Evolutionary conservation across 2,113 vertebrate species (phyloP).

Genomic region (Puffinus mauretanicus): DNA sequence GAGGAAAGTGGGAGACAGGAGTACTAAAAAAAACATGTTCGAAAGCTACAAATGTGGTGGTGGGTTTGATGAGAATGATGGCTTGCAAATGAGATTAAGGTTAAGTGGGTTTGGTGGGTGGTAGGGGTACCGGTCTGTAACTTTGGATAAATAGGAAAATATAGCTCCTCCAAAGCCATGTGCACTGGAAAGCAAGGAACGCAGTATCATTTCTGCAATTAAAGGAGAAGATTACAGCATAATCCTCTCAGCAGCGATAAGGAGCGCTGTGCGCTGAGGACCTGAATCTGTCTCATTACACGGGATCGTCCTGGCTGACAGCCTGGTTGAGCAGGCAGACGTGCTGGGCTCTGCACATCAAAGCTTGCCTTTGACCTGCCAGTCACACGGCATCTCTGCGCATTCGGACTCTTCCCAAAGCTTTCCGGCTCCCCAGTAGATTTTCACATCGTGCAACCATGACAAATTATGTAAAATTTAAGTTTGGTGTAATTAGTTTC

Average conservation of each 20-base stretch:
- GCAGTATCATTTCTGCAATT: background rate
- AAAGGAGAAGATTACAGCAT: conserved; percentile 10
- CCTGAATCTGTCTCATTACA: background rate
- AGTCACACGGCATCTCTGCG: background rate
- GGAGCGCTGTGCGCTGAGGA: background rate
- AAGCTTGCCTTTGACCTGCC: conserved; percentile 44
- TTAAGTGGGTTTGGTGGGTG: background rate
- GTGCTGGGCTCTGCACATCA: conserved; percentile 31
- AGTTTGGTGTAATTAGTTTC: background rate
- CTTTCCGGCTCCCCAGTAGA: background rate
- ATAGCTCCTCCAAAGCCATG: background rate
- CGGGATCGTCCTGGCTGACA: conserved; percentile 20
- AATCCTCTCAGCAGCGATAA: conserved; percentile 39
- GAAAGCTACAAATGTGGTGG: background rate
- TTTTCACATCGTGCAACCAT: background rate
- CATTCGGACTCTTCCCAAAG: background rate
- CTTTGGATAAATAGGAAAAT: background rate
- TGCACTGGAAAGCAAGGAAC: background rate
- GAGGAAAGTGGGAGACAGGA: background rate
- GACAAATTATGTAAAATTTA: conserved; percentile 25
- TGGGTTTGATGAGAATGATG: background rate
- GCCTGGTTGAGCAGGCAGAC: background rate
- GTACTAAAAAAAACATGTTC: background rate
- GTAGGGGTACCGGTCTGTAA: background rate
- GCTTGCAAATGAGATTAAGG: background rate